A percentile compares a stretch with the other conserved stretches of the same genome.
These are phyloP conservation scores for Pempheris klunzingeri DNA, from an alignment of 2,797 vertebrate species.

Conservation along the genomic window DNA sequence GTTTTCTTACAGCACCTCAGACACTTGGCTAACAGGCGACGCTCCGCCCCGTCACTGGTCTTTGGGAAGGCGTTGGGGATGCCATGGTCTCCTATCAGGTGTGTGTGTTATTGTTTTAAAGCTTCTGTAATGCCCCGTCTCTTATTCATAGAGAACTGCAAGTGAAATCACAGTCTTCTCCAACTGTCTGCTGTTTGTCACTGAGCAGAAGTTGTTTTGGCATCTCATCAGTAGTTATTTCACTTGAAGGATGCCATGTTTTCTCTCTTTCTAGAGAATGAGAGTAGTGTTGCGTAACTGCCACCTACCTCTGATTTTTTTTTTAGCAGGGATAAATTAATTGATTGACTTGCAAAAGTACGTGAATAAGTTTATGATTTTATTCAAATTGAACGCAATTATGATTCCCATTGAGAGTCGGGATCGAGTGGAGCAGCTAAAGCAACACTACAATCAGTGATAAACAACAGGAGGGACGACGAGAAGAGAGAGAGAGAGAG, in stretches of 20 bases:
- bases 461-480: neutral
- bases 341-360: neutral
- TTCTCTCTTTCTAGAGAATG: neutral
- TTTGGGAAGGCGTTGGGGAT: slow-evolving; percentile 83
- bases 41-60: slow-evolving; percentile 83
- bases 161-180: neutral
- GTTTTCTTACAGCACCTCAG: slow-evolving; percentile 74
- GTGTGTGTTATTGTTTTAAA: neutral
- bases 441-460: neutral
- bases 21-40: slow-evolving; percentile 79
- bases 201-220: neutral
- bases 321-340: neutral
- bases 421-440: neutral
- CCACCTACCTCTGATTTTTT: neutral
- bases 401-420: neutral
- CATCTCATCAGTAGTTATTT: neutral
- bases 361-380: neutral
- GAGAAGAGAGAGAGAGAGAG: neutral
- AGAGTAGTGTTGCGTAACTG: neutral
- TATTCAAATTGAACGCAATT: neutral
- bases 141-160: neutral
- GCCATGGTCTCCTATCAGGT: slow-evolving; percentile 85
- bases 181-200: neutral
- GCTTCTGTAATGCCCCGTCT: neutral
- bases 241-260: neutral